These are phyloP conservation scores for Cryptus armator DNA, from an alignment of 2,888 invertebrate species.

Conservation along the genomic window DNA sequence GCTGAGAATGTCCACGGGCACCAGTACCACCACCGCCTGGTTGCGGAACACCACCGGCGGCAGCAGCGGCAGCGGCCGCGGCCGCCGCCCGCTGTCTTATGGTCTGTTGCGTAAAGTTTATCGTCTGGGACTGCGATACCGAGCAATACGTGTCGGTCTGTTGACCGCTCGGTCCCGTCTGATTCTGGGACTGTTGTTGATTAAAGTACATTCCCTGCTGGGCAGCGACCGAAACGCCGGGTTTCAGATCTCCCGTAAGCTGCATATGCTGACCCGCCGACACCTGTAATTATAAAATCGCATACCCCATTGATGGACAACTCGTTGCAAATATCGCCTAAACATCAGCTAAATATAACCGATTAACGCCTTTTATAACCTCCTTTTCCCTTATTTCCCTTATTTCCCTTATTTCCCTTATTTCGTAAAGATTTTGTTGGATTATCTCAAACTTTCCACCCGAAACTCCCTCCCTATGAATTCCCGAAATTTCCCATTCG, in stretches of 20 bases:
- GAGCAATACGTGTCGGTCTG: conserved; percentile 89
- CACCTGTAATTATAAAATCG: conserved; percentile 87
- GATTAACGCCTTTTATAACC: too few relatives aligned
- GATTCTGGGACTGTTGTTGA: conserved; percentile 82
- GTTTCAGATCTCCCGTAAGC: conserved; percentile 90
- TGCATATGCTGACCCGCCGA: conserved; percentile 95
- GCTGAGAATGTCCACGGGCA: conserved; percentile 81
- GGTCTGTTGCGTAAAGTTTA: conserved; percentile 93
- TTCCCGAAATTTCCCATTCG: too few relatives aligned
- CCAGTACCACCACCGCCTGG: conserved; percentile 71
- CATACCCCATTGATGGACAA: conserved; percentile 6
- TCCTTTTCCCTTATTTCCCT: too few relatives aligned
- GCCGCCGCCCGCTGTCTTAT: conserved; percentile 87
- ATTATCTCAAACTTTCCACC: too few relatives aligned
- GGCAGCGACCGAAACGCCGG: conserved; percentile 92
- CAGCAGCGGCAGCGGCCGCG: conserved; percentile 84
- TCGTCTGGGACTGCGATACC: conserved; percentile 94
- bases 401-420: too few relatives aligned
- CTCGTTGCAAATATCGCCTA: too few relatives aligned
- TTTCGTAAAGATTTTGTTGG: too few relatives aligned
- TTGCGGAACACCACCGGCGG: conserved; percentile 82
- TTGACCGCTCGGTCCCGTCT: conserved; percentile 78
- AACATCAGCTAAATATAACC: too few relatives aligned
- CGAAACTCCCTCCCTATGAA: too few relatives aligned
- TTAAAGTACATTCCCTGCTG: conserved; percentile 93